Percentiles rank a stretch among this genome's conserved stretches.
Conservation (phyloP, 2,797 vertebrate genomes). For the Microtus obscurus region DNA sequence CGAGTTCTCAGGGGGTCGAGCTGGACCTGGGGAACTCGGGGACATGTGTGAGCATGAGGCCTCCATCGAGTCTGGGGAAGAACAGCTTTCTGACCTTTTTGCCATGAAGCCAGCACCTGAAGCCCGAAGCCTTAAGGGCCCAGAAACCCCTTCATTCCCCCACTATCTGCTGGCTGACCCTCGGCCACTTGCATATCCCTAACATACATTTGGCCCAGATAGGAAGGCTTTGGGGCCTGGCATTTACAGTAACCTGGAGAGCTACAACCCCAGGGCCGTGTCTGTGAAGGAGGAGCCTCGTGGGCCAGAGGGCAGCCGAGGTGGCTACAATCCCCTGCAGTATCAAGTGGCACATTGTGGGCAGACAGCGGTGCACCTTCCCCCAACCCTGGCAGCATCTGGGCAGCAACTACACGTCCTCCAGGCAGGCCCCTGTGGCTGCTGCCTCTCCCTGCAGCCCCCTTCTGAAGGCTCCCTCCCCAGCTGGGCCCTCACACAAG, state of each 20-base stretch:
- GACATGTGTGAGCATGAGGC: conserved; percentile 86
- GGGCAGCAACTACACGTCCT: conserved; percentile 83
- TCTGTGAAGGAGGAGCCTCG: conserved; percentile 86
- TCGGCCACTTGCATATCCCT: conserved; percentile 77
- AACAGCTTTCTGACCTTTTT: conserved; percentile 87
- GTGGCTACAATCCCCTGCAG: conserved; percentile 83
- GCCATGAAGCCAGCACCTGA: conserved; percentile 81
- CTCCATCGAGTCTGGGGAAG: conserved; percentile 86
- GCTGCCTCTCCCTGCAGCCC: conserved; percentile 80
- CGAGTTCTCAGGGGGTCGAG: conserved; percentile 79
- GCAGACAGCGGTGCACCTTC: conserved; percentile 84
- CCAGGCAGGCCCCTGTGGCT: conserved; percentile 81
- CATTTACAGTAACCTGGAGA: conserved; percentile 80
- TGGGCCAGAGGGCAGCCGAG: conserved; percentile 76
- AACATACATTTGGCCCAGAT: conserved; percentile 81
- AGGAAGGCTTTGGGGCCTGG: conserved; percentile 80
- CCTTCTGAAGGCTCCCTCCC: conserved; percentile 80
- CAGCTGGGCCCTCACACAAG: conserved; percentile 78
- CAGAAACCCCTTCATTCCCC: conserved; percentile 78
- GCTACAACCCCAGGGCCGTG: conserved; percentile 82
- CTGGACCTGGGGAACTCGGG: conserved; percentile 78
- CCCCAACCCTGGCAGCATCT: conserved; percentile 77
- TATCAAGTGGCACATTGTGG: conserved; percentile 85
- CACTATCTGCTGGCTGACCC: conserved; percentile 83
- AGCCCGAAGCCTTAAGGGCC: conserved; percentile 77